Base-by-base conservation (phyloP, 2,113 vertebrate genomes). In the Pseudopipra pipra region DNA sequence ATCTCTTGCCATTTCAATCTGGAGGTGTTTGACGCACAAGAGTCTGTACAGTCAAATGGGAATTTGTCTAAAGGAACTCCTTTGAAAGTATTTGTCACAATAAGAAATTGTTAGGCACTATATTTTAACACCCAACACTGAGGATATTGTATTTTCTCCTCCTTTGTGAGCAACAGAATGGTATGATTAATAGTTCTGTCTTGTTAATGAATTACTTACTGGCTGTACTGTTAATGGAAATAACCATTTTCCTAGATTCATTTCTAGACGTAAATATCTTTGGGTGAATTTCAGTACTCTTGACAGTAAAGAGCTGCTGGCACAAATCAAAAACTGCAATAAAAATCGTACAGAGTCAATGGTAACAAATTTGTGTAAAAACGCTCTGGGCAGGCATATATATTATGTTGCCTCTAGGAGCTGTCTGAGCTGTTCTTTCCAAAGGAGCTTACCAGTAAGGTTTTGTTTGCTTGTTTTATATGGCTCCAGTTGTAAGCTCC, bases 391-490 rank as follows among this genome's bases (percentile, higher is more conserved):
- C 68, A 94, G 68, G 44, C 76, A 46, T 90, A 67, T 94, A 86
- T 96, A 74, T 83, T 83, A 47, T 84, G 62, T 56, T 92, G 88
- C 93, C 88, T 94, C 44, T 88, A 93, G 92, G 79, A 95, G 41
- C 73, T 96, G 82, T 93, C 90, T 94, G 95, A 96, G 87, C 75
- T 94, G 74, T 94, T 94, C 92, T 94, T 96, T 95, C 96, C 82
- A 41, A 77, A 80, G 59, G 47, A 90, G 59, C 59, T 88, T 92
- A 92, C 78, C 70, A 61, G 79, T 70, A 63, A 78, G 72, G 31
- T 47, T 93, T 89, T 89, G 46, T 75, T 88, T 71, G 75, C 63
- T 83, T 86, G 33, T 68, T 95, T 96, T 90, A 30, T 77, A 30
- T 24, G 65, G 76, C 68, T 83, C 15, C 25, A 30, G 41, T 88